Conservation (phyloP, 2,797 vertebrate genomes). For the Martes flavigula region DNA sequence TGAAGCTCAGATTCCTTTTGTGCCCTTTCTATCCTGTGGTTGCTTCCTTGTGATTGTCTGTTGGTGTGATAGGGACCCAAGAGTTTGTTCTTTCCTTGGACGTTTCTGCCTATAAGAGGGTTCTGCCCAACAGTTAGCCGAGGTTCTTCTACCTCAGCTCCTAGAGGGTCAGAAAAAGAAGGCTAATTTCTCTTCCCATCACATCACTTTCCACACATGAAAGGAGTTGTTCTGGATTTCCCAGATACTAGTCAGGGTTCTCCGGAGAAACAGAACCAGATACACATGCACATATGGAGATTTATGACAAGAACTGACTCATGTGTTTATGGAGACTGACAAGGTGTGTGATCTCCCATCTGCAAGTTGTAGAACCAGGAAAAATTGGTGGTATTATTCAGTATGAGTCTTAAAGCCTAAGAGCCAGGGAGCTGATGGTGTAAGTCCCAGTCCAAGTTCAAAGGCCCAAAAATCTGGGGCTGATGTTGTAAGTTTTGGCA, state of each 20-base stretch:
- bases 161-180: background rate
- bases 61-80: accelerated
- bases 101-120: background rate
- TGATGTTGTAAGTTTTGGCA: background rate
- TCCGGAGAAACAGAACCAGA: background rate
- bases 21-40: background rate
- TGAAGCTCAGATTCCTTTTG: background rate
- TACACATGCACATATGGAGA: background rate
- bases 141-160: background rate
- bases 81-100: background rate
- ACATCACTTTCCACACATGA: background rate
- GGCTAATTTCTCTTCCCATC: background rate
- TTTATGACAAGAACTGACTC: background rate
- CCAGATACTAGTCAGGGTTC: background rate
- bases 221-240: background rate
- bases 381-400: background rate
- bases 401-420: background rate
- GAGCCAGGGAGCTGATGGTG: background rate
- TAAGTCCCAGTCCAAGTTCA: background rate
- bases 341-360: background rate
- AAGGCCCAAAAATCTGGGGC: background rate
- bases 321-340: background rate
- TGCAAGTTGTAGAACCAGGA: background rate
- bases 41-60: background rate
- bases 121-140: background rate